Evolutionary conservation across 2,113 vertebrate genomes (phyloP).

Genomic region (Talpa occidentalis): DNA sequence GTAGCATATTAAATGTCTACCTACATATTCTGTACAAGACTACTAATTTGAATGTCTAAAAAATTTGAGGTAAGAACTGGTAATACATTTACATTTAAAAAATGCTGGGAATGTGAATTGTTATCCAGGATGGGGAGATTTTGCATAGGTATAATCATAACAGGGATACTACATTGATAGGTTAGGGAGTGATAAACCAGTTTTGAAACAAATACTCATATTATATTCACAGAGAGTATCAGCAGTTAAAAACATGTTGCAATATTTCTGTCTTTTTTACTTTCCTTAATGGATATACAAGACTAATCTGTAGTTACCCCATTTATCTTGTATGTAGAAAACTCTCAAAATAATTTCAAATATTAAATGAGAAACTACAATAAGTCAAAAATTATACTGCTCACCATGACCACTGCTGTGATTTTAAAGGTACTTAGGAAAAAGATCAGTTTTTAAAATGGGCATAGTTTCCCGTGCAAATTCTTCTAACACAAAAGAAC

Average conservation of each 20-base stretch:
- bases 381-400: neutral
- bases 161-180: neutral
- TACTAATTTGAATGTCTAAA: conserved; percentile 36
- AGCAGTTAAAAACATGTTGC: neutral
- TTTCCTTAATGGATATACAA: neutral
- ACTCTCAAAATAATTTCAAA: neutral
- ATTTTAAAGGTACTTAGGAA: neutral
- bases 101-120: neutral
- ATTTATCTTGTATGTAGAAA: neutral
- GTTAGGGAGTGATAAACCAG: neutral
- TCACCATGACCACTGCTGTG: neutral
- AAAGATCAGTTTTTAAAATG: neutral
- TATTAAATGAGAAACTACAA: neutral
- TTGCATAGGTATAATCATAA: neutral
- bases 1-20: neutral
- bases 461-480: neutral
- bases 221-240: neutral
- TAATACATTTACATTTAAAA: neutral
- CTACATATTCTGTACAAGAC: neutral
- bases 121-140: neutral
- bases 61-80: conserved; percentile 4
- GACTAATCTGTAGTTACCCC: neutral
- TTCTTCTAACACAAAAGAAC: neutral
- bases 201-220: neutral
- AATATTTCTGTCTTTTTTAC: neutral